Evolutionary conservation across 2,888 invertebrate species (phyloP).

Genomic region (Synergus umbraculus): DNA sequence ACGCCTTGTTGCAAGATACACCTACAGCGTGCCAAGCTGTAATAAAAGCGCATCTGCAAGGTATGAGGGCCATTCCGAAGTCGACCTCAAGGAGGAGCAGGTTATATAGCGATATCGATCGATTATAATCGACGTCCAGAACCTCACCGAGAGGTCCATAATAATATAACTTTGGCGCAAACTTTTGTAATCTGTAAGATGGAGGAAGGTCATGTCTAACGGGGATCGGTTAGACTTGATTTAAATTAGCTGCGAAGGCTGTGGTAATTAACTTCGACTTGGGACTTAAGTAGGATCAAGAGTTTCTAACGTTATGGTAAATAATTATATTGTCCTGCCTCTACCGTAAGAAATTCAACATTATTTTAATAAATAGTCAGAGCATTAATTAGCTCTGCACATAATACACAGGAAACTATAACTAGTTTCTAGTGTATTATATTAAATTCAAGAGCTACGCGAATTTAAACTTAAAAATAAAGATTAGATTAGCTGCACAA

Average conservation of each 20-base stretch:
- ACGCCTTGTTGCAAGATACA: conserved; percentile 17
- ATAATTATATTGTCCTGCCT: neutral
- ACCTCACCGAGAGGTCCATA: conserved; percentile 34
- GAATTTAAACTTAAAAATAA: no score
- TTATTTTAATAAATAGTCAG: neutral
- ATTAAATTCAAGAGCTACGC: no score
- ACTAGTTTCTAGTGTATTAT: no score
- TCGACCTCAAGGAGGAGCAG: conserved; percentile 21
- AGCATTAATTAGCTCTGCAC: neutral
- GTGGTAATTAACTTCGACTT: conserved; percentile 36
- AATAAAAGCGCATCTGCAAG: conserved; percentile 7
- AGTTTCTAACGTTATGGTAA: conserved; percentile 22
- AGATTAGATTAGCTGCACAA: no score
- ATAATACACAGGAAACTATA: no score
- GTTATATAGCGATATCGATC: conserved; percentile 39
- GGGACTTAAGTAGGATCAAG: conserved; percentile 22
- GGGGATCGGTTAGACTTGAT: conserved; percentile 36
- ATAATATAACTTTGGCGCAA: conserved; percentile 41
- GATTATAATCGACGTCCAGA: conserved; percentile 39
- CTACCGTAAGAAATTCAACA: neutral
- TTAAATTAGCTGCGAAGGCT: conserved; percentile 35
- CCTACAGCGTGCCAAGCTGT: neutral
- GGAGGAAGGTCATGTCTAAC: conserved; percentile 25
- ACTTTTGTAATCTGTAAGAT: conserved; percentile 28
- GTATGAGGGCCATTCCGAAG: neutral